phyloP scores from a whole-genome alignment of 2,888 invertebrate genomes.

The Aromia moschata region DNA sequence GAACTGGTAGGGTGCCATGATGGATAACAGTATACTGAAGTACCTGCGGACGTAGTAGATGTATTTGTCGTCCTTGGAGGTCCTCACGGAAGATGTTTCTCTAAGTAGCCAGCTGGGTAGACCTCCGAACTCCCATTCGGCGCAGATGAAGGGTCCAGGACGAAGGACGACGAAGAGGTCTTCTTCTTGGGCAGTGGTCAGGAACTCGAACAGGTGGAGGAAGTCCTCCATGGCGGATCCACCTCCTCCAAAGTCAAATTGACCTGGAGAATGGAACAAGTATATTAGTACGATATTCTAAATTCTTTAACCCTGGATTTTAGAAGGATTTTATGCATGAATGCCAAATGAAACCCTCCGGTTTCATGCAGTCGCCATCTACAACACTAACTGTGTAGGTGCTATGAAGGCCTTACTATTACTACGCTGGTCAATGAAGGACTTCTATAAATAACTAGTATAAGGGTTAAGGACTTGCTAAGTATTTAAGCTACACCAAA shows the following conservation, averaged over 20 bases:
- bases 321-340: too few relatives aligned
- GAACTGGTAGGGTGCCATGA: conserved; percentile 66
- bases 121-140: conserved; percentile 82
- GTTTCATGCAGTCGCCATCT: too few relatives aligned
- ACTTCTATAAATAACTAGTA: too few relatives aligned
- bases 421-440: too few relatives aligned
- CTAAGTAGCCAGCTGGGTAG: conserved; percentile 58
- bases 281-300: too few relatives aligned
- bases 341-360: too few relatives aligned
- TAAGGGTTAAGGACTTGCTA: too few relatives aligned
- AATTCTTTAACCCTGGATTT: too few relatives aligned
- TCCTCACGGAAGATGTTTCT: conserved; percentile 58
- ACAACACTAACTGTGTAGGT: too few relatives aligned
- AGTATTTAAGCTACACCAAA: too few relatives aligned
- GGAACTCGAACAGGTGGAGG: conserved; percentile 71
- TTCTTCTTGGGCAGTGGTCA: conserved; percentile 74
- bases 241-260: conserved; percentile 72
- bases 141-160: conserved; percentile 92
- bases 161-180: conserved; percentile 79
- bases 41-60: conserved; percentile 59
- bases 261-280: conserved; percentile 56
- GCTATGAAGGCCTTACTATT: too few relatives aligned
- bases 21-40: conserved; percentile 60
- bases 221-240: conserved; percentile 67
- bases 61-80: conserved; percentile 49